Evolutionary conservation across 2,888 invertebrate species (phyloP).

Genomic region (Lasioglossum figueresi): DNA sequence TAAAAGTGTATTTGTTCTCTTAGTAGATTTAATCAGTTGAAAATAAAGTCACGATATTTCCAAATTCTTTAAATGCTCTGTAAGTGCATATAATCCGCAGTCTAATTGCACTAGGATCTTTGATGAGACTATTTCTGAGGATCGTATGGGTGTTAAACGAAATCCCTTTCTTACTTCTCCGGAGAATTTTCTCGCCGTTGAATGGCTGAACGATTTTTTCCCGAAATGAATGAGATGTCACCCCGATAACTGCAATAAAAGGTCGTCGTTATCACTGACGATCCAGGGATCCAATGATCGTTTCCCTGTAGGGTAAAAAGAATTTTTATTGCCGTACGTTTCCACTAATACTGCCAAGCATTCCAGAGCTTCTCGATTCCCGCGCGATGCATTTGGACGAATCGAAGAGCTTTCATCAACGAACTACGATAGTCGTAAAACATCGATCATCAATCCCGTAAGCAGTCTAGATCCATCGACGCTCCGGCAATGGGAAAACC

Average conservation of each 20-base stretch:
- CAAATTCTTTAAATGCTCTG: too few relatives aligned
- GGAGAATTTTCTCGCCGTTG: neutral
- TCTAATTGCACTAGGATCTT: neutral
- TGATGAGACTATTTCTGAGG: neutral
- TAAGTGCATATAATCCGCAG: neutral
- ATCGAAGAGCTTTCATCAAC: slow-evolving; percentile 18
- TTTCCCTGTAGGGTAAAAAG: neutral
- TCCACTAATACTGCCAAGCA: slow-evolving; percentile 15
- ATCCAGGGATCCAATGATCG: neutral
- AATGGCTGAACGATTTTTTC: neutral
- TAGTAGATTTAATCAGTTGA: too few relatives aligned
- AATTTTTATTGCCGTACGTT: slow-evolving; percentile 36
- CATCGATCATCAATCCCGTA: slow-evolving; percentile 31
- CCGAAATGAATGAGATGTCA: neutral
- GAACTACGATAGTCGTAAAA: slow-evolving; percentile 30
- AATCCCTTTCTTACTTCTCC: neutral
- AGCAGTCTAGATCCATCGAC: neutral
- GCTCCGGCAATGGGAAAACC: slow-evolving; percentile 40
- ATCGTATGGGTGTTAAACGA: neutral
- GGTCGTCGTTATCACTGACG: neutral
- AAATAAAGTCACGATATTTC: too few relatives aligned
- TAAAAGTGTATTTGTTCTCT: too few relatives aligned
- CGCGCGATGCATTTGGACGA: neutral
- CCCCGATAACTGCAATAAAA: neutral
- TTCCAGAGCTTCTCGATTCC: slow-evolving; percentile 18